These are phyloP conservation scores for Ailurus styani DNA, from an alignment of 2,113 vertebrate species.

Conservation along the genomic window DNA sequence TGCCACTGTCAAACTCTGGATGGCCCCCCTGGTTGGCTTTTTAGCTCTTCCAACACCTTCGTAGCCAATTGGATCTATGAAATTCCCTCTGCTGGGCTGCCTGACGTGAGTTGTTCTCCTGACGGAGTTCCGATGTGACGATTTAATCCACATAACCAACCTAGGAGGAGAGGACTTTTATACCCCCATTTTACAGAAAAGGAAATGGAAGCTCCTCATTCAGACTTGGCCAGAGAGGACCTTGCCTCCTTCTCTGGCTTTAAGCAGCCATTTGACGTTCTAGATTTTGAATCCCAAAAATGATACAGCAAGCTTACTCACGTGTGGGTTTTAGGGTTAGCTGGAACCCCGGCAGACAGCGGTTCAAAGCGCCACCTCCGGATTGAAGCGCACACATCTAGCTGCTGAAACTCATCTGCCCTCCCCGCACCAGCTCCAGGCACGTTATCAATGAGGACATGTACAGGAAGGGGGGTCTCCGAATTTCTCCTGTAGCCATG, in stretches of 20 bases:
- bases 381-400: neutral
- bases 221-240: neutral
- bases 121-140: neutral
- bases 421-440: neutral
- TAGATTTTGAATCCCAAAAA: neutral
- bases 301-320: neutral
- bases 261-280: neutral
- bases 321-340: neutral
- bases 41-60: neutral
- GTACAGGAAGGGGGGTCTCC: neutral
- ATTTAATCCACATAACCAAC: neutral
- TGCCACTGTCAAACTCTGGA: neutral
- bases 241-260: neutral
- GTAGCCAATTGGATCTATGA: accelerated
- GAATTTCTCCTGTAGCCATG: neutral
- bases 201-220: neutral
- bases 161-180: neutral
- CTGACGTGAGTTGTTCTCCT: neutral
- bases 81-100: neutral
- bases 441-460: neutral
- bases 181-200: neutral
- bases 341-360: accelerated
- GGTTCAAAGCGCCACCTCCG: neutral
- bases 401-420: too few relatives aligned
- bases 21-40: neutral